Conservation (phyloP, 1,140 invertebrate species). For the Hetaerina americana region DNA sequence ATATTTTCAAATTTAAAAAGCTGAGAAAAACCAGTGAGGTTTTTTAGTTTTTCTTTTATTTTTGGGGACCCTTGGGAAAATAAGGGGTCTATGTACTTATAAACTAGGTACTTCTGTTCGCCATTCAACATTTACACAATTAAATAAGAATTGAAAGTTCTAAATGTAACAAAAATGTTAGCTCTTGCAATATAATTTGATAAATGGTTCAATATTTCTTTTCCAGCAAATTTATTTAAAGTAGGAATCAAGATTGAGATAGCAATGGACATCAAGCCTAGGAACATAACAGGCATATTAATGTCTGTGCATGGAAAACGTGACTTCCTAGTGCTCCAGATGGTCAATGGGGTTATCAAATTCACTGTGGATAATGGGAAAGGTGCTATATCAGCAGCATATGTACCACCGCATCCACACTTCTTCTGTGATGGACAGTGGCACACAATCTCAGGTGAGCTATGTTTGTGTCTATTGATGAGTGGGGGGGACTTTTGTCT, state of each 20-base stretch:
- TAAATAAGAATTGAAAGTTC: too few relatives aligned
- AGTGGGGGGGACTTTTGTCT: neutral
- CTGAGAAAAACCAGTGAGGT: too few relatives aligned
- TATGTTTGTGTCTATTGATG: conserved; percentile 6
- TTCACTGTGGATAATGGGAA: conserved; percentile 76
- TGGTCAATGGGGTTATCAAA: conserved; percentile 69
- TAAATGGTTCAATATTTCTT: too few relatives aligned
- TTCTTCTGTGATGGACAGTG: conserved; percentile 85
- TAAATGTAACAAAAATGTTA: too few relatives aligned
- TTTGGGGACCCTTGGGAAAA: too few relatives aligned
- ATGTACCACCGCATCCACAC: conserved; percentile 50
- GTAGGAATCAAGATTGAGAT: conserved; percentile 69
- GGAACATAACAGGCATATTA: conserved; percentile 65
- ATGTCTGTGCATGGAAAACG: conserved; percentile 64
- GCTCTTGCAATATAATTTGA: too few relatives aligned
- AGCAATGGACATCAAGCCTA: conserved; percentile 75
- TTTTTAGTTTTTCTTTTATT: too few relatives aligned
- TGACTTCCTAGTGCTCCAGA: conserved; percentile 76
- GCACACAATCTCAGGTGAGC: conserved; percentile 74
- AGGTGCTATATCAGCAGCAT: conserved; percentile 61
- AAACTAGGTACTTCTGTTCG: too few relatives aligned
- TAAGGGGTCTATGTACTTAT: too few relatives aligned
- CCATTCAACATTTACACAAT: too few relatives aligned
- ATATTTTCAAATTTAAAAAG: too few relatives aligned
- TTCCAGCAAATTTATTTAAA: conserved; percentile 52